A percentile compares a stretch with the other conserved stretches of the same genome.
These are phyloP conservation scores for Xylota segnis DNA, from an alignment of 2,888 invertebrate species.

Conservation along the genomic window DNA sequence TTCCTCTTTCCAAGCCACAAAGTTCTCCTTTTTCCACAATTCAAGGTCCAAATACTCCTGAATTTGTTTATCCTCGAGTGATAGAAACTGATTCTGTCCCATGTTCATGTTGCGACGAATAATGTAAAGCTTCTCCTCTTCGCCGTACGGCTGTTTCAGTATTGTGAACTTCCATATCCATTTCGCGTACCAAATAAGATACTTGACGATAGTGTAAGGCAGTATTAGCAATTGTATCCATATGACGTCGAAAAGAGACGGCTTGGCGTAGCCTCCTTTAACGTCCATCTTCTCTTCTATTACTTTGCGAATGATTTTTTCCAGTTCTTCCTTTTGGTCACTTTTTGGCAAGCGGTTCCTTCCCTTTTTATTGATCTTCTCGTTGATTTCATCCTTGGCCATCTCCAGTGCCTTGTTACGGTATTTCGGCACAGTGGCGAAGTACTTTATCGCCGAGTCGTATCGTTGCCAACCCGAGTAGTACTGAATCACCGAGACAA, in stretches of 20 bases:
- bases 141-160: conserved; percentile 90
- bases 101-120: conserved; percentile 92
- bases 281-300: conserved; percentile 97
- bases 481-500: conserved; percentile 94
- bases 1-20: conserved; percentile 90
- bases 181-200: conserved; percentile 89
- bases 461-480: conserved; percentile 92
- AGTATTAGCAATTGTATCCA: conserved; percentile 93
- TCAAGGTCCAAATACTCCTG: conserved; percentile 90
- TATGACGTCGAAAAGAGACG: conserved; percentile 90
- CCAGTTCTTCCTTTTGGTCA: conserved; percentile 91
- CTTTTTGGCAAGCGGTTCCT: conserved; percentile 86
- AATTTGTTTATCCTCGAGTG: conserved; percentile 90
- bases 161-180: conserved; percentile 94
- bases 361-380: conserved; percentile 85
- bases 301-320: conserved; percentile 91
- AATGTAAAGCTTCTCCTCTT: conserved; percentile 93
- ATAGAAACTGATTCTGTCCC: conserved; percentile 89
- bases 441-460: conserved; percentile 94
- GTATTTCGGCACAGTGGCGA: conserved; percentile 94
- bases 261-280: conserved; percentile 95
- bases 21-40: conserved; percentile 94
- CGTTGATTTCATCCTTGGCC: conserved; percentile 86
- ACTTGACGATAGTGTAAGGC: conserved; percentile 90
- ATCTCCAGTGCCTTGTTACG: conserved; percentile 91